Evolutionary conservation across 1,140 invertebrate species (phyloP), one percentile per base, ranked within the genome.

Genomic region (Thalassaphorura encarpata): DNA sequence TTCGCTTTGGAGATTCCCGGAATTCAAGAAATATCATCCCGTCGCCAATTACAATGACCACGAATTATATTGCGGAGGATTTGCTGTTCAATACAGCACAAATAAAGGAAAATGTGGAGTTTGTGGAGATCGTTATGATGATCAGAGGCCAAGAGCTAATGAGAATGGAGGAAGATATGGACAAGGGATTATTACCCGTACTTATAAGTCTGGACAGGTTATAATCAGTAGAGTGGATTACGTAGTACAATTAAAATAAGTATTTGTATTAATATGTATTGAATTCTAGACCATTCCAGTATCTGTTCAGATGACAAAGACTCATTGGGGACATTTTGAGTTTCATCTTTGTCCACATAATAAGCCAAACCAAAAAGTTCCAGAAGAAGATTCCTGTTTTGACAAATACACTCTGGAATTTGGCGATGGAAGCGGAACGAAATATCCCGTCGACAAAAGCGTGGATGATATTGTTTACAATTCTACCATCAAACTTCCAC

Each of bases 41-140:
- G 68, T 69, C 8, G 6, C 31, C 4, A 69, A 74, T 64, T 72
- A 66, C 51, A 51, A 67, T 24, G 68, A 69, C 52, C 63, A 67
- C 45, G 41, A 63, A 50, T 29, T 63, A 3, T 66, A 60, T 41
- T 69, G 68, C 41, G 68, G 68, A 15, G 66, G 64, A 28, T 42
- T 42, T 42, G 41, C 41, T 11, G 53, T 28, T 1, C 54, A 49
- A 15, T 29, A 52, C 26, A 26, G 15, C 1, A 21, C 43, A 45
- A 74, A 67, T 54, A 63, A 63, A 21, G 71, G 72, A 1, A 70
- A 71, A 56, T 75, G 73, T 61, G 74, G 74, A 6, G 65, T 72
- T 15, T 42, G 41, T 42, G 73, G 73, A 2, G 72, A 74, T 54
- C 54, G 63, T 1, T 61, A 66, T 60, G 62, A 67, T 41, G 67